Conservation (phyloP, 2,888 invertebrate species). For the Arctia plantaginis region DNA sequence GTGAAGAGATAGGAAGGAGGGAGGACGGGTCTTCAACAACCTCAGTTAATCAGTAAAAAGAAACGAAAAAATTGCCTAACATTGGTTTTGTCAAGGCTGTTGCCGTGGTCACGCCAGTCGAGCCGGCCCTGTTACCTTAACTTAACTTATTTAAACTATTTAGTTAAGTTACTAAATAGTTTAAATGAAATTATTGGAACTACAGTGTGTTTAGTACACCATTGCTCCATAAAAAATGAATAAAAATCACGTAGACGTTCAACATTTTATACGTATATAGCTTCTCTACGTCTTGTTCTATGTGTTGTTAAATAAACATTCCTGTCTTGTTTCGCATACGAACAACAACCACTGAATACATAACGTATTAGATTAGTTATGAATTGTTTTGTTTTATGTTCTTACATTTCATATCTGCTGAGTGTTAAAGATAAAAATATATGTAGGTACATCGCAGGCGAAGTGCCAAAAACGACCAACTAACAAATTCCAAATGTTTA, state of each 20-base stretch:
- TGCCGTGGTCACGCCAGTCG: too few species aligned
- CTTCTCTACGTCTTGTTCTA: slow-evolving; percentile 18
- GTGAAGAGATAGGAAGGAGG: too few species aligned
- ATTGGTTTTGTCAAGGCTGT: too few species aligned
- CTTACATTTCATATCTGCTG: slow-evolving; percentile 3
- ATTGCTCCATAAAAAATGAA: slow-evolving; percentile 25
- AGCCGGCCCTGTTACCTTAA: too few species aligned
- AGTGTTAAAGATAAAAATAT: background rate
- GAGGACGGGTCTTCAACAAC: too few species aligned
- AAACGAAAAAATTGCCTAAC: too few species aligned
- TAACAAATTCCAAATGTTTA: background rate
- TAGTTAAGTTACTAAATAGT: too few species aligned
- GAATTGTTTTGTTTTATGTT: slow-evolving; percentile 4
- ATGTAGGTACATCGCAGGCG: background rate
- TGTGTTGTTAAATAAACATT: slow-evolving; percentile 31
- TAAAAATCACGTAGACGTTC: slow-evolving; percentile 23
- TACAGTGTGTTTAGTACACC: background rate
- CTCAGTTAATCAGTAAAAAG: too few species aligned
- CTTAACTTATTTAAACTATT: too few species aligned
- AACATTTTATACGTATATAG: slow-evolving; percentile 33
- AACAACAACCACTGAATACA: slow-evolving; percentile 33
- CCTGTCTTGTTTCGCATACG: slow-evolving; percentile 25
- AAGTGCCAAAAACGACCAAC: background rate
- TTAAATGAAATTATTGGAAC: background rate
- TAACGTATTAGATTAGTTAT: slow-evolving; percentile 18